These are phyloP conservation scores for Eupithecia insigniata DNA, from an alignment of 2,888 invertebrate genomes.

Conservation along the genomic window DNA sequence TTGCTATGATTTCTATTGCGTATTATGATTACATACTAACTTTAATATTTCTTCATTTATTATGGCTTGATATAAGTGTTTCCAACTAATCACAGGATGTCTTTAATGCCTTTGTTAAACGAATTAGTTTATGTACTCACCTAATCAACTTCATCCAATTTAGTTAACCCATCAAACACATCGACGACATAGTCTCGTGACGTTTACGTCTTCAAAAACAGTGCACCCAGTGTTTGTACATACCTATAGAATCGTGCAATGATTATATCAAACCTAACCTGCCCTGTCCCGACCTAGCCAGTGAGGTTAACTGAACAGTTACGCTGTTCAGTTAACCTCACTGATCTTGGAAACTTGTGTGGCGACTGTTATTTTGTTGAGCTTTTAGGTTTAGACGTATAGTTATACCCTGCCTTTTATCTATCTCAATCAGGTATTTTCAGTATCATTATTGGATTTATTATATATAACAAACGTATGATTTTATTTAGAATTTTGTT, in stretches of 20 bases:
- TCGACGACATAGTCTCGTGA: background rate
- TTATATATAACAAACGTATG: background rate
- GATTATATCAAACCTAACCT: slow-evolving; percentile 69
- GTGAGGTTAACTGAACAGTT: too few relatives aligned
- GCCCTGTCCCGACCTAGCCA: slow-evolving; percentile 63
- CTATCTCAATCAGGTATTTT: background rate
- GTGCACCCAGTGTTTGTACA: background rate
- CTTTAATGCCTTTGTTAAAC: too few relatives aligned
- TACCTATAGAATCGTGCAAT: slow-evolving; percentile 55
- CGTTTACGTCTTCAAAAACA: background rate
- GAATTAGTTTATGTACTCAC: background rate
- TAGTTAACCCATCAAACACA: background rate
- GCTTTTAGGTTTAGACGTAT: background rate
- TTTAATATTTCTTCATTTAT: background rate
- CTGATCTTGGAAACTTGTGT: slow-evolving; percentile 20
- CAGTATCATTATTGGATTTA: background rate
- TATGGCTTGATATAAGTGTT: too few relatives aligned
- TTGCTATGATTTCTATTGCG: too few relatives aligned
- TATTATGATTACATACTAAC: background rate
- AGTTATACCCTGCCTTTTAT: background rate
- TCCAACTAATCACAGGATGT: too few relatives aligned
- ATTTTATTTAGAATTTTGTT: background rate
- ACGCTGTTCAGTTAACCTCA: slow-evolving; percentile 28
- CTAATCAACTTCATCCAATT: background rate
- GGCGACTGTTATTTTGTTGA: slow-evolving; percentile 9